Evolutionary conservation across 2,888 invertebrate species (phyloP), one percentile per base, ranked within the genome.

Genomic region (Spodoptera exigua): DNA sequence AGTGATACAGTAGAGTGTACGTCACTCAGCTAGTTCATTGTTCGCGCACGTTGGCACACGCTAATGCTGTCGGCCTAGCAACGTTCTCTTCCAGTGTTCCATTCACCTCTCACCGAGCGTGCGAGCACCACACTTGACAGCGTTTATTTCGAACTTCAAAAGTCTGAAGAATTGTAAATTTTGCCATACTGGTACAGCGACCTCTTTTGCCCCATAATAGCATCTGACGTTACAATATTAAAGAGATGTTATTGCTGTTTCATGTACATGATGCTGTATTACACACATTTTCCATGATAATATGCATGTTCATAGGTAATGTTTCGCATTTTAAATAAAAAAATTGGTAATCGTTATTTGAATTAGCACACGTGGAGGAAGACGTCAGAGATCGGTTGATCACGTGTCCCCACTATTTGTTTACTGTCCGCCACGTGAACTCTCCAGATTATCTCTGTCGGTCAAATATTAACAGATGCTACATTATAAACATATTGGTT

Each of bases 51-150:
- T 87, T 89, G 91, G 91, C 91, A 89, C 89, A 89, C 87, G 86
- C 87, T 88, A 89, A 91, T 89, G 89, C 85, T 84, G 90, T 84
- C 89, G 90, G 91, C 91, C 90, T 91, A 91, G 91, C 92, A 89
- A 90, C 90, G 84, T 86, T 88, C 84, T 81, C 86, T 84, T 82
- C 81, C 77, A 84, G 79, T 84, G 88, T 88, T 91, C 92, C 92
- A 90, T 92, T 93, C 92, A 93, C 93, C 93, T 93, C 93, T 93
- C 90, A 92, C 93, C 88, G 89, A 88, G 89, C 90, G 88, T 88
- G 79, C 78, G 82, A 81, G 82, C 71, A 71, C 79, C 71, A 71
- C 79, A 76, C 71, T 77, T 54, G 66, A 56, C 54, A 61, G 61
- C 54, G 32, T 60, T 64, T 70, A 55, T 68, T 67, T 56, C 48